phyloP scores from a whole-genome alignment of 2,888 invertebrate species.

The Volucella zonaria region DNA sequence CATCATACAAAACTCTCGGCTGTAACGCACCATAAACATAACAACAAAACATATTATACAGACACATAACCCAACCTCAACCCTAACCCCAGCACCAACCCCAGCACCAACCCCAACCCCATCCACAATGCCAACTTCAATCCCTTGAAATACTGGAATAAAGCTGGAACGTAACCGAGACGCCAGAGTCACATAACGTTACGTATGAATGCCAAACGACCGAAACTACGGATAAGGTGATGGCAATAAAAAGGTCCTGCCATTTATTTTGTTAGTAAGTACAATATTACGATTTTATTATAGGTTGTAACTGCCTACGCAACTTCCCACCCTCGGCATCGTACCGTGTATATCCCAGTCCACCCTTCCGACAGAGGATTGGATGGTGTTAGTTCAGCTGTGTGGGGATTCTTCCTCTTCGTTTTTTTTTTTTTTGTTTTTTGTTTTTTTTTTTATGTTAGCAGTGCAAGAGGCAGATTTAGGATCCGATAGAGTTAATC shows the following conservation, averaged over 20 bases:
- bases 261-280: conserved; percentile 73
- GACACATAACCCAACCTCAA: too few species aligned
- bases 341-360: neutral
- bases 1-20: conserved; percentile 51
- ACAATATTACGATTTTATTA: conserved; percentile 73
- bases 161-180: neutral
- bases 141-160: conserved; percentile 3
- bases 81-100: too few species aligned
- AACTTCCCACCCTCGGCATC: conserved; percentile 1
- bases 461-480: conserved; percentile 56
- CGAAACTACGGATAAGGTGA: conserved; percentile 73
- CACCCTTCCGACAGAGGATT: neutral
- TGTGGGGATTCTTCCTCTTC: neutral
- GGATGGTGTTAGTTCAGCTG: neutral
- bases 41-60: conserved; percentile 32
- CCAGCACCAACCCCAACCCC: too few species aligned
- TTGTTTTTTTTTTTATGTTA: neutral
- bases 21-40: conserved; percentile 70
- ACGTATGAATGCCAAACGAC: conserved; percentile 65
- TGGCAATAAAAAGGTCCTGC: conserved; percentile 72
- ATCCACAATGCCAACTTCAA: neutral
- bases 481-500: conserved; percentile 73
- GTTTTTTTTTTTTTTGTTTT: too few species aligned
- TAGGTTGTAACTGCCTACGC: conserved; percentile 63
- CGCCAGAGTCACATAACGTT: conserved; percentile 54